Evolutionary conservation across 2,888 invertebrate genomes (phyloP), one percentile per base, ranked within the genome.

Genomic region (Melinaea marsaeus): DNA sequence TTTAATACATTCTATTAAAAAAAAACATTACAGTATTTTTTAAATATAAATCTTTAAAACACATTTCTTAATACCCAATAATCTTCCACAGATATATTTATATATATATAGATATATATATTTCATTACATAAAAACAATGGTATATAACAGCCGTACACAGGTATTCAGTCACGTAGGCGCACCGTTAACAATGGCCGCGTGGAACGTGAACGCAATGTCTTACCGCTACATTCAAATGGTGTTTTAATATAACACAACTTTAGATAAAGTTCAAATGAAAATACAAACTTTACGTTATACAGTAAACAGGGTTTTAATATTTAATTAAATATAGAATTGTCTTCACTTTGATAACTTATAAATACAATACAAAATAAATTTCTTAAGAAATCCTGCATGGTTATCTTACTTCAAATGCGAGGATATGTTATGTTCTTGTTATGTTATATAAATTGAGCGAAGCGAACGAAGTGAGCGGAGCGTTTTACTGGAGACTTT

Each of bases 151-250:
- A 22, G 32, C 22, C 7, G 32, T 51, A 51, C 32, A 51, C 51
- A 51, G 22, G 32, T 51, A 51, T 32, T 32, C 22, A 51, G 51
- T 51, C 51, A 51, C 51, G 51, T 51, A 51, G 51, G 22, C 59
- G 45, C 47, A 58, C 64, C 65, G 65, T 69, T 73, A 72, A 77
- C 77, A 76, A 76, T 72, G 74, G 70, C 58, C 64, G 69, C 65
- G 64, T 59, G 67, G 63, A 58, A 76, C 77, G 77, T 75, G 76
- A 64, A 58, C 63, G 55, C 55, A 61, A 64, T 64, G 61, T 58
- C 64, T 64, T 64, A 64, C 61, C 7, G 32, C 51, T 32, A 22
- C 51, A 7, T 22, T 32, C 32, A 32, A 51, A 51, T 51, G 32
- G 9, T 51, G 32, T 51, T 51, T 51, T 51, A 51, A 51, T 51